Conservation (phyloP, 2,797 vertebrate species). For the Mormyrops boulengeri region DNA sequence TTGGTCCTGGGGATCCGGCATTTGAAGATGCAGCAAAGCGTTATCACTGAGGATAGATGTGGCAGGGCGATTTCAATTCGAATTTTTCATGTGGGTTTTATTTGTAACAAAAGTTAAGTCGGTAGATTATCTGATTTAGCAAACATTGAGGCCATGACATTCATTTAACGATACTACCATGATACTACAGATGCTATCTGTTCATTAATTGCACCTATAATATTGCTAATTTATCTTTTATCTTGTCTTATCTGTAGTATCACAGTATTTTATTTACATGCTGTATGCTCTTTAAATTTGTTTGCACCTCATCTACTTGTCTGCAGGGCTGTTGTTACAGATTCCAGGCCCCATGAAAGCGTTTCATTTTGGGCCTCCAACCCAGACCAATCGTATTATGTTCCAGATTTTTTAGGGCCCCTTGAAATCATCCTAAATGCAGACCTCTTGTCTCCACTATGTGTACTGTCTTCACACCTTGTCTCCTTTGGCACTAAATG, state of each 20-base stretch:
- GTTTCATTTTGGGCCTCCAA: background rate
- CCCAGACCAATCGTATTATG: background rate
- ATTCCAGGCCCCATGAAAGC: background rate
- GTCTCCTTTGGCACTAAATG: background rate
- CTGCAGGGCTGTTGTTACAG: too few relatives aligned
- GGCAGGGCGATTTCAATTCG: background rate
- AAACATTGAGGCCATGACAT: background rate
- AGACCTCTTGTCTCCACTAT: background rate
- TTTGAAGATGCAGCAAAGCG: constrained; percentile 93
- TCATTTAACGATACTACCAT: background rate
- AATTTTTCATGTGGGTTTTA: background rate
- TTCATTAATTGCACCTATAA: background rate
- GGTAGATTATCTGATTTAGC: background rate
- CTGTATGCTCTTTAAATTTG: too few relatives aligned
- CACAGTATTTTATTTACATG: too few relatives aligned
- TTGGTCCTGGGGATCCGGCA: constrained; percentile 89
- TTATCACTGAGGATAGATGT: constrained; percentile 72
- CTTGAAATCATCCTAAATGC: background rate
- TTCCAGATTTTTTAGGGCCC: background rate
- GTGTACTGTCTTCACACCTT: background rate
- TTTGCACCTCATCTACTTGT: too few relatives aligned
- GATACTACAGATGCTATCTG: background rate
- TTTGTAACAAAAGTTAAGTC: background rate
- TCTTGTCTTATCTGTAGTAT: too few relatives aligned
- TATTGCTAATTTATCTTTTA: too few relatives aligned